phyloP scores from a whole-genome alignment of 2,888 invertebrate genomes.

The Phyllotreta cruciferae region DNA sequence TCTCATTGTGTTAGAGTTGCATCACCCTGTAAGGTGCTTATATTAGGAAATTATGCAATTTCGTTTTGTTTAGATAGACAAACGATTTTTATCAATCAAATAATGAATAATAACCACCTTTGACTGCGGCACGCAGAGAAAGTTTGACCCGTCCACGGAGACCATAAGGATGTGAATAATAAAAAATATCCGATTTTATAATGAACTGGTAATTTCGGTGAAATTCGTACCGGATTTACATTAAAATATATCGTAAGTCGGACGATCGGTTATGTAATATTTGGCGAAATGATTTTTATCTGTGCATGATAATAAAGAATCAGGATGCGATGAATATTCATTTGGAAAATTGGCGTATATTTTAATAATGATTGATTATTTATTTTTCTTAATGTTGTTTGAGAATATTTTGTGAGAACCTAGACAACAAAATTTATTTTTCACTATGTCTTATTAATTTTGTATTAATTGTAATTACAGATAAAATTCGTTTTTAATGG shows the following conservation, averaged over 20 bases:
- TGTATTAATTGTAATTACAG: no score
- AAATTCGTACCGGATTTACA: slow-evolving; percentile 14
- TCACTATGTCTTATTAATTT: no score
- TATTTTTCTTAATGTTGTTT: no score
- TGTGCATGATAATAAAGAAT: not conserved
- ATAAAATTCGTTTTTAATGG: no score
- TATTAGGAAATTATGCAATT: no score
- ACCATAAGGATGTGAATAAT: slow-evolving; percentile 25
- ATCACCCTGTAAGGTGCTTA: no score
- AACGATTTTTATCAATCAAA: not conserved
- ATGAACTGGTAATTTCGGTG: slow-evolving; percentile 21
- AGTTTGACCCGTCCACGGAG: slow-evolving; percentile 17
- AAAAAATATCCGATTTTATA: slow-evolving; percentile 19
- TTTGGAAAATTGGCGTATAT: not conserved
- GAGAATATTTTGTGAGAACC: no score
- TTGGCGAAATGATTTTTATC: not conserved
- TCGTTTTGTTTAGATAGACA: not conserved
- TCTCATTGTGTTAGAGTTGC: no score
- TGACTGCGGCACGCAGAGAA: slow-evolving; percentile 17
- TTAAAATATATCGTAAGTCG: not conserved
- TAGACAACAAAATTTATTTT: no score
- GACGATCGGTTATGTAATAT: slow-evolving; percentile 1
- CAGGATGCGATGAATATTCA: not conserved
- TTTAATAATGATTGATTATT: not conserved
- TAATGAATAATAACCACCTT: not conserved